phyloP scores from a whole-genome alignment of 2,797 vertebrate species.

The Carduelis carduelis region DNA sequence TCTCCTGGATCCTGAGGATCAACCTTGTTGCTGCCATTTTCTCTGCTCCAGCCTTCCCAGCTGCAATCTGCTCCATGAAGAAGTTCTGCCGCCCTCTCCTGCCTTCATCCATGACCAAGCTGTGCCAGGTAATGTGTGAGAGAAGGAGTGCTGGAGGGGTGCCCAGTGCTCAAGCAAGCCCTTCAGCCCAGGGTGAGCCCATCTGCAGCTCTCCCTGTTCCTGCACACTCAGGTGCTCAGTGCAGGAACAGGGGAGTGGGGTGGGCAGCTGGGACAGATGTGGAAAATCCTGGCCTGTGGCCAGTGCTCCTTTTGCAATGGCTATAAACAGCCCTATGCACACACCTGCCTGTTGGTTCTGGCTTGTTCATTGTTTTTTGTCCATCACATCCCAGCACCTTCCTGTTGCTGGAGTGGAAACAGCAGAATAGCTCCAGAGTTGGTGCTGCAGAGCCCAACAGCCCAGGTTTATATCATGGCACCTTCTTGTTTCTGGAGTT shows the following conservation, averaged over 20 bases:
- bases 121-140: conserved; percentile 85
- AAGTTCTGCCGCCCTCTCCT: conserved; percentile 93
- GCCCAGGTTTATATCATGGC: neutral
- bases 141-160: neutral
- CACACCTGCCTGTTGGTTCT: neutral
- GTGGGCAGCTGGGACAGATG: neutral
- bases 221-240: neutral
- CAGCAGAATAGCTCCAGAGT: neutral
- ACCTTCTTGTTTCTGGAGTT: neutral
- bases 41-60: conserved; percentile 94
- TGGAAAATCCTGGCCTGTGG: neutral
- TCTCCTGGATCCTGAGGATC: conserved; percentile 96
- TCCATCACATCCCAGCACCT: neutral
- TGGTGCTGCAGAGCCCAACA: neutral
- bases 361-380: neutral
- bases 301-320: neutral
- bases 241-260: neutral
- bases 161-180: neutral
- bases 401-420: neutral
- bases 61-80: conserved; percentile 96
- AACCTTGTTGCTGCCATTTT: conserved; percentile 95
- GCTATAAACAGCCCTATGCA: neutral
- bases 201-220: neutral
- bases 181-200: neutral
- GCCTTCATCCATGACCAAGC: conserved; percentile 89